Evolutionary conservation across 2,888 invertebrate genomes (phyloP).

Genomic region (Erannis defoliaria): DNA sequence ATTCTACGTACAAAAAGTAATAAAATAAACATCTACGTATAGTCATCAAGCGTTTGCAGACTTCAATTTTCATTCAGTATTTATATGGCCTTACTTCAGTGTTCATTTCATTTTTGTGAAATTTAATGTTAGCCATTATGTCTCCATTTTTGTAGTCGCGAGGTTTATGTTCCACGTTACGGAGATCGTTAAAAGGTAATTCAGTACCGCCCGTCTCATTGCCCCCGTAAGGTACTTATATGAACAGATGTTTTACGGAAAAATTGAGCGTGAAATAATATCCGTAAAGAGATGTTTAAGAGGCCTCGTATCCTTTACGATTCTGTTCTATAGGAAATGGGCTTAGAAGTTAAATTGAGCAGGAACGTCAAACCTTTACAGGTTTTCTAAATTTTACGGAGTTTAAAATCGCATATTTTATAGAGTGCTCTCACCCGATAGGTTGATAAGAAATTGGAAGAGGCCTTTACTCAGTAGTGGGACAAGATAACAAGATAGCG

Average conservation of each 20-base stretch:
- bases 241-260: constrained; percentile 30
- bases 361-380: background rate
- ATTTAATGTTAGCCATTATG: constrained; percentile 29
- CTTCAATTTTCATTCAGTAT: constrained; percentile 6
- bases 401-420: background rate
- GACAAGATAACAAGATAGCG: too few relatives aligned
- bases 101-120: constrained; percentile 23
- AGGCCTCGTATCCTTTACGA: constrained; percentile 19
- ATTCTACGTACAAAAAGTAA: too few relatives aligned
- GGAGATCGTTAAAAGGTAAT: constrained; percentile 35
- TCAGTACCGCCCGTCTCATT: constrained; percentile 25
- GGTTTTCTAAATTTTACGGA: background rate
- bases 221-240: constrained; percentile 22
- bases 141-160: constrained; percentile 29
- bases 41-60: background rate
- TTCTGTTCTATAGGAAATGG: constrained; percentile 10
- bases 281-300: constrained; percentile 25
- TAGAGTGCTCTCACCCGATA: too few relatives aligned
- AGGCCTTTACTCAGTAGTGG: too few relatives aligned
- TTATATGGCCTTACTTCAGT: constrained; percentile 11
- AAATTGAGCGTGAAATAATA: constrained; percentile 32
- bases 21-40: too few relatives aligned
- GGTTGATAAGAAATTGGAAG: too few relatives aligned
- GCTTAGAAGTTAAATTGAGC: constrained; percentile 1
- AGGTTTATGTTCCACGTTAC: constrained; percentile 24